Evolutionary conservation across 2,888 invertebrate genomes (phyloP).

Genomic region (Apamea crenata): DNA sequence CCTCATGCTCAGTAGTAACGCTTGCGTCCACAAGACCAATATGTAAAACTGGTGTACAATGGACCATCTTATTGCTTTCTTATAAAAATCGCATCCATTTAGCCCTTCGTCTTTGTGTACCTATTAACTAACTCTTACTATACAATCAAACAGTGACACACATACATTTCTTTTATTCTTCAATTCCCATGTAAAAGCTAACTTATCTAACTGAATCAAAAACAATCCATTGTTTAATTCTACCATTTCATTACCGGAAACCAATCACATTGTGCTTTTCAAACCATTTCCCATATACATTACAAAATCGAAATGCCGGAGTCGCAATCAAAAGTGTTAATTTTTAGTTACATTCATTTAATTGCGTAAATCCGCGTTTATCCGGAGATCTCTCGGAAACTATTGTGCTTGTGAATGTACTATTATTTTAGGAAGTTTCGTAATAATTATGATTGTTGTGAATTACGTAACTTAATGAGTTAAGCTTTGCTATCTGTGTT

Average conservation of each 20-base stretch:
- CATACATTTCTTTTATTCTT: conserved; percentile 43
- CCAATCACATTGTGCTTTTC: conserved; percentile 49
- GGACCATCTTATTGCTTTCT: neutral
- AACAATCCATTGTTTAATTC: conserved; percentile 55
- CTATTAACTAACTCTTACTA: conserved; percentile 20
- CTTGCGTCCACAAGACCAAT: too few species aligned
- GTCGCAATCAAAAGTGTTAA: conserved; percentile 65
- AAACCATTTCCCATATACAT: conserved; percentile 49
- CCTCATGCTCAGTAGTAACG: too few species aligned
- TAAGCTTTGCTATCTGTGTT: conserved; percentile 46
- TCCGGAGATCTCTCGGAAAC: conserved; percentile 64
- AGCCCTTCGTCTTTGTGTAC: conserved; percentile 10
- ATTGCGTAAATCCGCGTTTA: conserved; percentile 68
- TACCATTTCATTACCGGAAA: conserved; percentile 47
- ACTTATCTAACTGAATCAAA: conserved; percentile 53
- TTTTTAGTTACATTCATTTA: conserved; percentile 67
- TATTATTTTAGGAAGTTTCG: conserved; percentile 64
- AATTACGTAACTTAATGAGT: conserved; percentile 42
- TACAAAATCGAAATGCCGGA: conserved; percentile 53
- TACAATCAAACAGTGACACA: conserved; percentile 10
- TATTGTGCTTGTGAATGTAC: conserved; percentile 68
- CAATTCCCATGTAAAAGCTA: conserved; percentile 35
- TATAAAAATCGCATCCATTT: neutral
- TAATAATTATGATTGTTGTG: conserved; percentile 62
- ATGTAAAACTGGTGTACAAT: too few species aligned